phyloP scores from a whole-genome alignment of 2,113 vertebrate species.

The Shinisaurus crocodilurus region DNA sequence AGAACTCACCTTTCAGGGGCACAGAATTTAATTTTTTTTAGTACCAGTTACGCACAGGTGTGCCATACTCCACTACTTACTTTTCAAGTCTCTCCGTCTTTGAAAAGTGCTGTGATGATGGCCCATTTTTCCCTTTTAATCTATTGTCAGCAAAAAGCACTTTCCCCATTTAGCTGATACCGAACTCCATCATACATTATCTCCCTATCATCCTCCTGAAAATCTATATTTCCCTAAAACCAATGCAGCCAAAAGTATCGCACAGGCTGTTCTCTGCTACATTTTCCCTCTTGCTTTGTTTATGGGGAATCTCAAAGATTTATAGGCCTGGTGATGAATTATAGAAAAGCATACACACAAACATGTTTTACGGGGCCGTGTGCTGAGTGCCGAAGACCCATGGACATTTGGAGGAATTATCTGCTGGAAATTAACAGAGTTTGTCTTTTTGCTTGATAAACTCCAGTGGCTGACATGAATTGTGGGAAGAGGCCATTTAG shows the following conservation, averaged over 20 bases:
- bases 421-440: constrained; percentile 76
- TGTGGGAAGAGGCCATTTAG: constrained; percentile 62
- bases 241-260: not conserved
- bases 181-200: constrained; percentile 14
- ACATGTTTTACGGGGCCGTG: constrained; percentile 75
- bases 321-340: constrained; percentile 70
- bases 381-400: constrained; percentile 66
- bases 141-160: constrained; percentile 15
- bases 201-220: constrained; percentile 8
- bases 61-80: not conserved
- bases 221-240: constrained; percentile 27
- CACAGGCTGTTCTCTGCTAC: constrained; percentile 57
- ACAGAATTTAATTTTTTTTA: not conserved
- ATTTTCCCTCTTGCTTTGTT: constrained; percentile 73
- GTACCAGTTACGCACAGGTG: not conserved
- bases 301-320: constrained; percentile 72
- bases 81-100: constrained; percentile 1
- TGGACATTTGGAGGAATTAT: constrained; percentile 79
- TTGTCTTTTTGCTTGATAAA: constrained; percentile 74
- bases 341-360: constrained; percentile 66
- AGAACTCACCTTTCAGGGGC: not conserved
- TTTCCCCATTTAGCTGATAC: not conserved
- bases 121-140: constrained; percentile 5
- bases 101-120: not conserved
- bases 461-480: constrained; percentile 71